Evolutionary conservation across 2,113 vertebrate genomes (phyloP).

Genomic region (Lepus timidus): DNA sequence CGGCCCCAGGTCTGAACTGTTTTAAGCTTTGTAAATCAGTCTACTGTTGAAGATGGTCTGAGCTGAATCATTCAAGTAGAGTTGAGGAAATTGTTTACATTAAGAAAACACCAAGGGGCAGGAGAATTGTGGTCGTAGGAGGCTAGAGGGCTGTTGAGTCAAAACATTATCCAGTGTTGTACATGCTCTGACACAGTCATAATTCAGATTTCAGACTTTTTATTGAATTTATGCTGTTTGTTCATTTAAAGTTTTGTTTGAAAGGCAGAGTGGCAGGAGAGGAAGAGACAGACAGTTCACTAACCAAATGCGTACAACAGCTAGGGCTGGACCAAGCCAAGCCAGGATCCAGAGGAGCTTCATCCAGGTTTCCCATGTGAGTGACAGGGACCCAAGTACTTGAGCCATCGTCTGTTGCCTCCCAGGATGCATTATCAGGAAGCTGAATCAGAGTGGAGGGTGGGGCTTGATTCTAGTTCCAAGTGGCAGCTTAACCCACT

Average conservation of each 20-base stretch:
- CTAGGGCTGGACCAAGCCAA: no score
- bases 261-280: no score
- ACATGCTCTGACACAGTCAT: neutral
- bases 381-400: no score
- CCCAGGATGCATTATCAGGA: no score
- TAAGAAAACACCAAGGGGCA: neutral
- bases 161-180: neutral
- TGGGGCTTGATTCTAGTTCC: no score
- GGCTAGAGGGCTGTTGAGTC: slow-evolving; percentile 4
- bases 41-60: slow-evolving; percentile 31
- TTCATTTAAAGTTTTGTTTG: no score
- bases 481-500: no score
- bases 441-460: no score
- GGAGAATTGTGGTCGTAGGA: neutral
- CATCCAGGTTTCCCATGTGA: no score
- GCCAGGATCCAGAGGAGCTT: neutral
- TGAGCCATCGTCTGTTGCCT: no score
- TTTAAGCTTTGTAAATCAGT: slow-evolving; percentile 63
- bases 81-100: slow-evolving; percentile 28
- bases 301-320: no score
- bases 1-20: neutral
- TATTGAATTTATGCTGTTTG: neutral
- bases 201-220: slow-evolving; percentile 14
- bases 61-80: slow-evolving; percentile 38
- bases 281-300: no score